Evolutionary conservation across 2,888 invertebrate genomes (phyloP).

Genomic region (Hirtodrosophila confusa): DNA sequence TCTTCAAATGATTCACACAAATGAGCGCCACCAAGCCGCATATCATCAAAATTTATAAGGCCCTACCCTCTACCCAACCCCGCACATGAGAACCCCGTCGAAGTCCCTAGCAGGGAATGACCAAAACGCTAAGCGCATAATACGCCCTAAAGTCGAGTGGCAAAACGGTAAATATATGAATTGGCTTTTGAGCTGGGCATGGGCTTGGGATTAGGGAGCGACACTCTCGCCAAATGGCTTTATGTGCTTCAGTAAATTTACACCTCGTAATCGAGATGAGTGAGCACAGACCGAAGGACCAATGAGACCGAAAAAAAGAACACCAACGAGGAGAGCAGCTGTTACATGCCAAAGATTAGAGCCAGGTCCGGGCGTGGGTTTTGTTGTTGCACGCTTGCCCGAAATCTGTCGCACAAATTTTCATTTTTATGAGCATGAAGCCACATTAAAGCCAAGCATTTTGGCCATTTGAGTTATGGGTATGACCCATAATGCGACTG

Average conservation of each 20-base stretch:
- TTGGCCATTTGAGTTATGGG: conserved; percentile 61
- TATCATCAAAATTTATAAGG: conserved; percentile 70
- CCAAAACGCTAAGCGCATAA: conserved; percentile 53
- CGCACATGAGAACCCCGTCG: conserved; percentile 9
- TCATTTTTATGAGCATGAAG: conserved; percentile 67
- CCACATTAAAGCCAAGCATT: conserved; percentile 61
- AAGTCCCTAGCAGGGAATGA: conserved; percentile 28
- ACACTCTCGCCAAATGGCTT: conserved; percentile 69
- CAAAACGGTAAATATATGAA: conserved; percentile 76
- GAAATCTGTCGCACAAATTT: conserved; percentile 73
- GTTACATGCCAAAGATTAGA: conserved; percentile 71
- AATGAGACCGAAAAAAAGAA: background rate
- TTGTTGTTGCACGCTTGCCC: conserved; percentile 29
- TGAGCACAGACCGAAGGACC: conserved; percentile 29
- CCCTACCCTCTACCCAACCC: conserved; percentile 17
- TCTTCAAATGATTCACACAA: conserved; percentile 14
- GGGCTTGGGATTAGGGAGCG: conserved; percentile 54
- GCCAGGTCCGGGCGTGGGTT: conserved; percentile 30
- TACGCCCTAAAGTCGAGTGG: conserved; percentile 59
- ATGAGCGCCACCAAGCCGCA: conserved; percentile 39
- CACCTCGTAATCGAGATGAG: conserved; percentile 79
- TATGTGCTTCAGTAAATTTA: conserved; percentile 79
- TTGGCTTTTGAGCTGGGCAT: conserved; percentile 70
- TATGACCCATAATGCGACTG: conserved; percentile 10
- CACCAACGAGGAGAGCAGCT: conserved; percentile 45